Evolutionary conservation across 1,140 invertebrate species (phyloP).

Genomic region (Euwallacea similis): DNA sequence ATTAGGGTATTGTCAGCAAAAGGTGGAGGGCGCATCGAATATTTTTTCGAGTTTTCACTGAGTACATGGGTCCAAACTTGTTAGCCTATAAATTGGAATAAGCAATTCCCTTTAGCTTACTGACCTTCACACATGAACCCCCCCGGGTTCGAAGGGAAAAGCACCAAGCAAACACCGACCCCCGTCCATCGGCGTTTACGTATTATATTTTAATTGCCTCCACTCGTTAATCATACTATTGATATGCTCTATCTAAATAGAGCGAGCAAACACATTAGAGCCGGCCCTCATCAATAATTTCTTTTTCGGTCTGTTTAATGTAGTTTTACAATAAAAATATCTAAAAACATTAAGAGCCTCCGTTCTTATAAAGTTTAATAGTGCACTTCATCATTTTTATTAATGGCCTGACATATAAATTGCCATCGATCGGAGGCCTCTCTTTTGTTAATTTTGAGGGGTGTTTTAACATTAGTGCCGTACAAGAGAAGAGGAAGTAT

Average conservation of each 20-base stretch:
- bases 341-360: conserved; percentile 28
- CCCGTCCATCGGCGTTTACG: neutral
- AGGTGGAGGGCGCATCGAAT: no score
- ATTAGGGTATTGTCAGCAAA: no score
- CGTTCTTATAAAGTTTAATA: conserved; percentile 25
- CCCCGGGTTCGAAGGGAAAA: no score
- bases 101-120: no score
- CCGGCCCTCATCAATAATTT: conserved; percentile 25
- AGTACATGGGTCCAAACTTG: no score
- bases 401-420: conserved; percentile 28
- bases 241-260: conserved; percentile 33
- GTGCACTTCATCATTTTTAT: conserved; percentile 31
- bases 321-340: conserved; percentile 31
- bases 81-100: no score
- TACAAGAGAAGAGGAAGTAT: no score
- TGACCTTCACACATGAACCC: no score
- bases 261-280: conserved; percentile 31
- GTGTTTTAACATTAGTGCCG: neutral
- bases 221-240: conserved; percentile 34
- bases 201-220: conserved; percentile 31
- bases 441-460: neutral
- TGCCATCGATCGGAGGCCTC: conserved; percentile 13
- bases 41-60: no score
- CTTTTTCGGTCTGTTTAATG: conserved; percentile 23
- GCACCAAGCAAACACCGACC: neutral